Percentiles rank a stretch among this genome's conserved stretches.
phyloP scores from a whole-genome alignment of 2,888 invertebrate species.

The Stenchaetothrips biformis region DNA sequence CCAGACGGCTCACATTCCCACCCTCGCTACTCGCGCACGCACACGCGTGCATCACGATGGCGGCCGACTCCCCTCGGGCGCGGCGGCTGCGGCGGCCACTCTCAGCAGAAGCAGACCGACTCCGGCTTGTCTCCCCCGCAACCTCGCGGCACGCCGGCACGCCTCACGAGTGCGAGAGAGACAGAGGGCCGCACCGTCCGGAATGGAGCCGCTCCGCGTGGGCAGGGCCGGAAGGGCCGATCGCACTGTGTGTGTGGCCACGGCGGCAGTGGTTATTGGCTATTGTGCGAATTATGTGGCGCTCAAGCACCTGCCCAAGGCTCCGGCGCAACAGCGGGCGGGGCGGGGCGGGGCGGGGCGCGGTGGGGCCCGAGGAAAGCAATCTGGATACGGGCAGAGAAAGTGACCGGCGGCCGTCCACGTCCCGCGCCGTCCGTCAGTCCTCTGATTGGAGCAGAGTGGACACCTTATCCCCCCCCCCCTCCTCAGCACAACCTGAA shows the following conservation, averaged over 20 bases:
- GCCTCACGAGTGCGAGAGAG: too few relatives aligned
- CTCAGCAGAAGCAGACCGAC: too few relatives aligned
- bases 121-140: too few relatives aligned
- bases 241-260: background rate
- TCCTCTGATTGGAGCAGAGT: background rate
- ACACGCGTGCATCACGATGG: too few relatives aligned
- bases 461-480: background rate
- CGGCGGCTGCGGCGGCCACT: too few relatives aligned
- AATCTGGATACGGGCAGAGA: slow-evolving; percentile 18
- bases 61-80: too few relatives aligned
- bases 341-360: background rate
- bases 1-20: too few relatives aligned
- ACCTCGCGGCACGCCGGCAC: too few relatives aligned
- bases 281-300: background rate
- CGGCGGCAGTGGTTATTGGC: background rate
- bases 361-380: background rate
- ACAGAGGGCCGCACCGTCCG: too few relatives aligned
- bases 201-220: too few relatives aligned
- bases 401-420: background rate
- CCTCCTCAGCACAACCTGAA: background rate
- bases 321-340: background rate
- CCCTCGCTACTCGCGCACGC: too few relatives aligned
- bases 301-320: background rate
- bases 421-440: background rate
- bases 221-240: too few relatives aligned